Evolutionary conservation across 2,797 vertebrate species (phyloP).

Genomic region (Vultur gryphus): DNA sequence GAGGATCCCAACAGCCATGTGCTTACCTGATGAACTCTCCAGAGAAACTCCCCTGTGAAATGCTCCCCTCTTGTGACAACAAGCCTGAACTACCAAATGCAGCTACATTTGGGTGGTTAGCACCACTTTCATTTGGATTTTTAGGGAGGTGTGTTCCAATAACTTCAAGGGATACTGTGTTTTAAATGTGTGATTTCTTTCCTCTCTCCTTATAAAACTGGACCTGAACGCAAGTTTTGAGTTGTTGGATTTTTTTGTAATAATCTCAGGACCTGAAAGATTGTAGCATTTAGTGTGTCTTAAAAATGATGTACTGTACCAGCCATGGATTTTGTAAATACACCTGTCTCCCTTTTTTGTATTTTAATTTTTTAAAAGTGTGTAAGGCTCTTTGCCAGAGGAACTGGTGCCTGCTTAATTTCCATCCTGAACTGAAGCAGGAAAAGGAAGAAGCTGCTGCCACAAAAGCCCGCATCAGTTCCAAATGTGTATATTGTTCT

Average conservation of each 20-base stretch:
- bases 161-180: constrained; percentile 68
- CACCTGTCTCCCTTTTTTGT: constrained; percentile 77
- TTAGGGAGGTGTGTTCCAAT: constrained; percentile 54
- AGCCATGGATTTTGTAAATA: constrained; percentile 85
- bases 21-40: neutral
- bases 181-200: constrained; percentile 67
- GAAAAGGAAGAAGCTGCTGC: constrained; percentile 73
- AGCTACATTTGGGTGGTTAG: constrained; percentile 33
- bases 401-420: constrained; percentile 74
- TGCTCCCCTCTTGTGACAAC: constrained; percentile 16
- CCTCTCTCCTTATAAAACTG: constrained; percentile 71
- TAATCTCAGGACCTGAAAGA: constrained; percentile 85
- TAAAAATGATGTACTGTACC: constrained; percentile 85
- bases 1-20: neutral
- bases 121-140: constrained; percentile 23
- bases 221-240: constrained; percentile 78
- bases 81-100: constrained; percentile 11
- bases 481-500: neutral
- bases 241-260: constrained; percentile 71
- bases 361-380: constrained; percentile 71
- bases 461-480: constrained; percentile 62
- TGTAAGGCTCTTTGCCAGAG: constrained; percentile 71
- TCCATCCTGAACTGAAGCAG: constrained; percentile 65
- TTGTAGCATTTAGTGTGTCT: constrained; percentile 86
- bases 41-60: constrained; percentile 1